Evolutionary conservation across 2,797 vertebrate genomes (phyloP), one percentile per base, ranked within the genome.

Genomic region (Rousettus madagascariensis): DNA sequence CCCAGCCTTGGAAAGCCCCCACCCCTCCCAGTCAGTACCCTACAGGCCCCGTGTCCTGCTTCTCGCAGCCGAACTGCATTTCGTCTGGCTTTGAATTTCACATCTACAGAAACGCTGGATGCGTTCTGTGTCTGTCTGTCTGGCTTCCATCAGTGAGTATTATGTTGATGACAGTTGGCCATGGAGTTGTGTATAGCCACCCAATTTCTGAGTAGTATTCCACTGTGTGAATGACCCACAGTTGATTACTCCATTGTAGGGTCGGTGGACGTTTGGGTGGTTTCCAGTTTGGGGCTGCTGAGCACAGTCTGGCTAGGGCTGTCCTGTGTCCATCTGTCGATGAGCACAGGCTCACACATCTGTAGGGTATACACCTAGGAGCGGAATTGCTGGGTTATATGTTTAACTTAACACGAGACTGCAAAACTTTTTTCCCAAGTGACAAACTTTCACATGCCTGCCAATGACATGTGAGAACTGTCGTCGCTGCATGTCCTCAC

Each of bases 91-190:
- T 33, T 65, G 43, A 36, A 51, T 57, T 61, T 9, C 33, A 59
- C 1, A 0, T 59, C 1, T 13, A 1, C 6, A 28, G 90, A 30
- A 9, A 55, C 2, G 0, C 63, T 65, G 1, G 46, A 3, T 51
- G 26, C n/a, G 1, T 8, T 10, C 16, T 2, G 17, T 26, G n/a
- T 28, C 38, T 38, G 33, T 30, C 10, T 9, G 7, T 41, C 51
- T 86, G 72, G 57, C n/a, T 63, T 71, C 77, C 59, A 17, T 51
- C 9, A 43, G 46, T 63, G 59, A 0, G 0, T 4, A 0, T 78
- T 2, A 3, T 1, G 6, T 55, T 51, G 11, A n/a, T 22, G 51
- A 55, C 71, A 22, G 22, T 22, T 49, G 26, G 33, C 57, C 86
- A 2, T 0, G 0, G 12, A 78, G 13, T 26, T n/a, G 9, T 16